A percentile compares a stretch with the other conserved stretches of the same genome.
These are phyloP conservation scores for roundworm (Caenorhabditis elegans) DNA, from an alignment of 1,140 invertebrate species.

Conservation along the genomic window WBcel235 BX284603.4:6198001-6198500, in stretches of 20 bases:
- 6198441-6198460: too few relatives aligned
- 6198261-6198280: background rate
- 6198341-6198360: background rate
- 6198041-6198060: background rate
- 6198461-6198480: too few relatives aligned
- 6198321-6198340: background rate
- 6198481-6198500: too few relatives aligned
- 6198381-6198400: background rate
- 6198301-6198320: background rate
- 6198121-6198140: background rate
- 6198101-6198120: background rate
- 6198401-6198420: background rate
- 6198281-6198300: background rate
- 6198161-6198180: background rate
- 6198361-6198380: background rate
- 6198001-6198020: background rate
- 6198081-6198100: background rate
- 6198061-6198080: background rate
- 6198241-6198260: constrained; percentile 7
- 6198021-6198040: background rate
- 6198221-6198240: background rate
- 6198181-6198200: background rate
- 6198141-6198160: background rate
- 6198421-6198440: too few relatives aligned
- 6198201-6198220: background rate